Conservation (phyloP, 2,888 invertebrate species). For the Quadroppia sp. region DNA sequence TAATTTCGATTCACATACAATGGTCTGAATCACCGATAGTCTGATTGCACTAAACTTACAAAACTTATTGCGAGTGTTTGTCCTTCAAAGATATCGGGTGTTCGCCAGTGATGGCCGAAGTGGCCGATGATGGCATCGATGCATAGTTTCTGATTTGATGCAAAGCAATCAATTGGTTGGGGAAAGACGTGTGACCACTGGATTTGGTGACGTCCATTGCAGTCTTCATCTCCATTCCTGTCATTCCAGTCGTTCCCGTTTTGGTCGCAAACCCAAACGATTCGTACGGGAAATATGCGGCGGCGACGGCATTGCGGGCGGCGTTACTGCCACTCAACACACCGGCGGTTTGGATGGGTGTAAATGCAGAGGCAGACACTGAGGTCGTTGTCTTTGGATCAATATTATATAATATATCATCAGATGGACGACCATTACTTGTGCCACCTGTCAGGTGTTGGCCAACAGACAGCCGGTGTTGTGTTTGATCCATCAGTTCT, state of each 20-base stretch:
- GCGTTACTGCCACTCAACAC: constrained; percentile 48
- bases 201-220: constrained; percentile 39
- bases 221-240: constrained; percentile 37
- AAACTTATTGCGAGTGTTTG: constrained; percentile 44
- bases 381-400: constrained; percentile 23
- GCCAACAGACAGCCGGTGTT: not conserved
- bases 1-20: not conserved
- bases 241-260: constrained; percentile 50
- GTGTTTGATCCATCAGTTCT: constrained; percentile 29
- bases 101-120: constrained; percentile 44
- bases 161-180: constrained; percentile 87
- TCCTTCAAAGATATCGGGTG: constrained; percentile 47
- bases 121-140: constrained; percentile 66
- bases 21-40: constrained; percentile 23
- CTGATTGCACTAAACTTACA: constrained; percentile 27
- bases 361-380: constrained; percentile 66
- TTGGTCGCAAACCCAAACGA: constrained; percentile 78
- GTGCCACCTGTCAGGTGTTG: constrained; percentile 20
- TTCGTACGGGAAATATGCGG: constrained; percentile 69
- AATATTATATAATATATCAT: constrained; percentile 21
- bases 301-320: constrained; percentile 51
- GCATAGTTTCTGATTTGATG: constrained; percentile 96
- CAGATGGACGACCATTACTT: constrained; percentile 36
- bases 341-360: constrained; percentile 67
- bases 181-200: constrained; percentile 61